phyloP scores from a whole-genome alignment of 30 jellyfish, hydroid and myxozoan genomes.

The Nemopilema nomurai region DNA sequence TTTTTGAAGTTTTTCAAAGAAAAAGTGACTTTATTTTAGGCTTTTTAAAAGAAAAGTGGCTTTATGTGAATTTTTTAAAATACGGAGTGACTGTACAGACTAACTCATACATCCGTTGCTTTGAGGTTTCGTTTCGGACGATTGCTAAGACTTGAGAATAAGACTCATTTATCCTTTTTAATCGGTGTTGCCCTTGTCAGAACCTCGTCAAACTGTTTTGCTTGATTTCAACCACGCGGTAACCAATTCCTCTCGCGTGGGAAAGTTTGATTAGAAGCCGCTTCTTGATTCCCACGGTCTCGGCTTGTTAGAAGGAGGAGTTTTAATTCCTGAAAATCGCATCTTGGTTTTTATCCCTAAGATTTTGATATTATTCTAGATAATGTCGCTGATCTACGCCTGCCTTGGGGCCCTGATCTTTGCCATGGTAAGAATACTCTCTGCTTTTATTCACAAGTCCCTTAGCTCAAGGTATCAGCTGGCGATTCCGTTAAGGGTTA shows the following conservation, averaged over 20 bases:
- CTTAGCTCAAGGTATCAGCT: too few species aligned
- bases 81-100: too few species aligned
- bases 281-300: constrained; percentile 31
- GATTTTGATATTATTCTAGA: constrained; percentile 58
- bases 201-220: background rate
- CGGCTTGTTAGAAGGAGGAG: constrained; percentile 10
- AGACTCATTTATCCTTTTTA: background rate
- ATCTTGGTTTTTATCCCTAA: background rate
- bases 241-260: background rate
- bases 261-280: background rate
- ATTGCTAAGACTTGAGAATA: too few species aligned
- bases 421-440: constrained; percentile 82
- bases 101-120: too few species aligned
- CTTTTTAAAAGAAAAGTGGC: too few species aligned
- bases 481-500: too few species aligned
- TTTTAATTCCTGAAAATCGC: constrained; percentile 15
- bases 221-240: background rate
- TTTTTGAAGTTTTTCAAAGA: background rate
- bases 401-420: constrained; percentile 98
- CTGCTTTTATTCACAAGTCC: background rate
- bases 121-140: too few species aligned
- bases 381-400: constrained; percentile 91
- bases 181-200: background rate
- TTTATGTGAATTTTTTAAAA: too few species aligned
- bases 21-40: too few species aligned